These are phyloP conservation scores for Pseudorhombus dupliciocellatus DNA, from an alignment of 2,113 vertebrate genomes.

Conservation along the genomic window DNA sequence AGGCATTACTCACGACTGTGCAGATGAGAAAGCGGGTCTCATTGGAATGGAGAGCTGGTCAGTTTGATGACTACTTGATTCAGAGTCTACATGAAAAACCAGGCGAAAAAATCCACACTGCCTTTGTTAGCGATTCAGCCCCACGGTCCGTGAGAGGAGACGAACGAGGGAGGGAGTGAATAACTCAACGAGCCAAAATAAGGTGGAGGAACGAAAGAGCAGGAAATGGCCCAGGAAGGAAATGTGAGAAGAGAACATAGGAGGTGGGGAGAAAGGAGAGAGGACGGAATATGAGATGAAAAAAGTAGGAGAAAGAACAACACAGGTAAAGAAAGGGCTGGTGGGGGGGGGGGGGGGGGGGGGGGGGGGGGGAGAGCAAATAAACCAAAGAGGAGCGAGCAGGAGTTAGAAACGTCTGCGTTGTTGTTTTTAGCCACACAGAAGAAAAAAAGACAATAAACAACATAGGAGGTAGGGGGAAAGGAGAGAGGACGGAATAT, in stretches of 20 bases:
- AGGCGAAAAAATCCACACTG: conserved; percentile 11
- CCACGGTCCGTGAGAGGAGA: conserved; percentile 7
- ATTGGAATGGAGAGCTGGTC: conserved; percentile 50
- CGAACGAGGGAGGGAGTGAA: conserved; percentile 34
- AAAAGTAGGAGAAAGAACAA: conserved; percentile 48
- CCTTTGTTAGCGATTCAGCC: conserved; percentile 24
- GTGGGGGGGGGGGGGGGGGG: conserved; percentile 13
- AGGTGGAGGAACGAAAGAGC: conserved; percentile 28
- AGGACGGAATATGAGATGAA: conserved; percentile 24
- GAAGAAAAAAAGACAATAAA: no score
- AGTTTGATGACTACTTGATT: conserved; percentile 47
- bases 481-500: not conserved
- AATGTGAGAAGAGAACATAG: conserved; percentile 26
- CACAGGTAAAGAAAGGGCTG: conserved; percentile 46
- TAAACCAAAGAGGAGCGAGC: no score
- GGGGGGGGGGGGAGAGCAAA: no score
- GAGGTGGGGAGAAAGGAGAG: not conserved
- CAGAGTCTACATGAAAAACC: conserved; percentile 43
- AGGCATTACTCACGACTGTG: conserved; percentile 13
- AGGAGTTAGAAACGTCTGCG: no score
- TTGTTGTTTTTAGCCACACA: no score
- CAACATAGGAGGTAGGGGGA: not conserved
- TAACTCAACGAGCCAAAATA: conserved; percentile 27
- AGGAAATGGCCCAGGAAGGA: conserved; percentile 54
- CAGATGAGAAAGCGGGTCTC: conserved; percentile 41